Evolutionary conservation across 1,140 invertebrate genomes (phyloP).

Genomic region (Drosophila biarmipes): DNA sequence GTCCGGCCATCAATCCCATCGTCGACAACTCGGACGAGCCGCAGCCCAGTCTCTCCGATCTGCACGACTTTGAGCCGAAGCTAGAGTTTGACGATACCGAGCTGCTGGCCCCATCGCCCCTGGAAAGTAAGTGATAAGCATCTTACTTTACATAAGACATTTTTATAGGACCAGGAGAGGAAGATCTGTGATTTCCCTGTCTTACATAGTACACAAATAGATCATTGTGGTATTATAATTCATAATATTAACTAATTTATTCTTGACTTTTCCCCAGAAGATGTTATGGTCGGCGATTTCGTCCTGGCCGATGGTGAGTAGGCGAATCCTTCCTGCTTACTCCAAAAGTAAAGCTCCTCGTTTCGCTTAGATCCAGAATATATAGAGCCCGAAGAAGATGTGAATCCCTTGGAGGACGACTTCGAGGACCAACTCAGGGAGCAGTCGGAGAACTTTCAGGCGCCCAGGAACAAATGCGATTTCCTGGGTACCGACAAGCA

Average conservation of each 20-base stretch:
- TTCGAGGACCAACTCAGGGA: constrained; percentile 83
- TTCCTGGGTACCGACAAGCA: constrained; percentile 85
- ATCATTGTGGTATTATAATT: no score
- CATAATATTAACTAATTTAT: constrained; percentile 31
- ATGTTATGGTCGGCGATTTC: constrained; percentile 84
- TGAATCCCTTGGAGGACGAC: constrained; percentile 81
- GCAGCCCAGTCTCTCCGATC: constrained; percentile 95
- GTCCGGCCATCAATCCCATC: constrained; percentile 80
- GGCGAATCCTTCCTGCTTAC: background rate
- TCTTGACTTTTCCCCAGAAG: constrained; percentile 59
- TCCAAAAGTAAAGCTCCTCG: background rate
- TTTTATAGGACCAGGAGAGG: background rate
- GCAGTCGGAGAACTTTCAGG: constrained; percentile 66
- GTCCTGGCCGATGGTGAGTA: constrained; percentile 76
- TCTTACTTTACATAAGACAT: no score
- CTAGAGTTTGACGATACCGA: constrained; percentile 98
- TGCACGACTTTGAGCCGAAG: constrained; percentile 96
- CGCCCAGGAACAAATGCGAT: constrained; percentile 75
- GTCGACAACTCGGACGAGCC: constrained; percentile 90
- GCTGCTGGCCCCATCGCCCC: constrained; percentile 72
- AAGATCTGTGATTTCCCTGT: constrained; percentile 4
- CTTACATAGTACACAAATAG: no score
- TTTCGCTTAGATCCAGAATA: constrained; percentile 58
- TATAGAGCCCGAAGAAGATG: constrained; percentile 66
- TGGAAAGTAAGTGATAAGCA: constrained; percentile 63